Evolutionary conservation across 2,797 vertebrate species (phyloP), one percentile per base, ranked within the genome.

Genomic region (Cirrhinus mrigala): DNA sequence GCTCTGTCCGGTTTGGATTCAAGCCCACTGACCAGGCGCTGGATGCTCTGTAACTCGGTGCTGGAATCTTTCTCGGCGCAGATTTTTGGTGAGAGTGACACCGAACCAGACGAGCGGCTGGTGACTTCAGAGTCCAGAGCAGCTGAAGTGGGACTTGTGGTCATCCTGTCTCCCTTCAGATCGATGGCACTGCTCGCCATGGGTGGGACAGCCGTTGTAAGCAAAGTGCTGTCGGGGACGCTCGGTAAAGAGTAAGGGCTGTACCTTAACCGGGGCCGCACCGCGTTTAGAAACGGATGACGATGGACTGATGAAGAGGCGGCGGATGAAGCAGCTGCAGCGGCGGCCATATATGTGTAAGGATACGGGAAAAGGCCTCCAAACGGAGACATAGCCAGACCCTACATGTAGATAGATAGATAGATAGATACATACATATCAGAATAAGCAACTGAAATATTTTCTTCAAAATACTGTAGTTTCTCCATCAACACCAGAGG

Each of bases 341-440:
- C 97, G 0, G 97, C 97, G 0, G 98, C 98, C 98, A 99, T 99
- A 92, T 99, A 99, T 1, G 97, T 99, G 94, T 99, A 99, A 0
- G 98, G 98, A 2, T 99, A 99, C 0, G 98, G 97, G 87, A 99
- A 99, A 76, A 99, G 93, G 87, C 97, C 95, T 64, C 98, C 97
- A 69, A 99, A 98, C 0, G 97, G 98, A 85, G 98, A 98, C 97
- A 99, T 98, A 86, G 98, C 97, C 87, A 99, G 91, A 87, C 98
- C 97, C 98, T 99, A 95, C 1, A 91, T 88, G 82, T 40, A 75
- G 80, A 88, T 11, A 79, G 79, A 85, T 24, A 52, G 89, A 1
- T 12, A 58, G 68, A 91, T 8, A 82, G 48, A 29, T 6, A 79
- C 29, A 71, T 15, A 81, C 27, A 37, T 29, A 33, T 8, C 12